A percentile compares a stretch with the other conserved stretches of the same genome.
Evolutionary conservation across 2,888 invertebrate species (phyloP).

Genomic region (Pelosia muscerda): DNA sequence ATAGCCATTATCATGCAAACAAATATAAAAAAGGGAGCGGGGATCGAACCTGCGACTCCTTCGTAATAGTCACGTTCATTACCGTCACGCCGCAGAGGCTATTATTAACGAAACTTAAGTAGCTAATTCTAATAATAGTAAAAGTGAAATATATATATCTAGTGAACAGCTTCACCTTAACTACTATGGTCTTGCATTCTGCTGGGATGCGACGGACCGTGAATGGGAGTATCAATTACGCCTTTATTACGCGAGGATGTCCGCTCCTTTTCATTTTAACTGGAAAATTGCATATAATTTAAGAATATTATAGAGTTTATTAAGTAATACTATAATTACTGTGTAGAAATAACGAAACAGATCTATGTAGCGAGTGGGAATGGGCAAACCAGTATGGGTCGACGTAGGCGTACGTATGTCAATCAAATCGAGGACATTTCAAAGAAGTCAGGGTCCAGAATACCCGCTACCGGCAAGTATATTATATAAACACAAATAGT

Average conservation of each 20-base stretch:
- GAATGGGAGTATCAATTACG: constrained; percentile 34
- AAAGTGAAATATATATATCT: neutral
- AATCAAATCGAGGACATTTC: no score
- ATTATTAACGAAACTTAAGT: neutral
- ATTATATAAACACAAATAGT: no score
- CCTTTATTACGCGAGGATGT: constrained; percentile 40
- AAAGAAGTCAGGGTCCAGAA: no score
- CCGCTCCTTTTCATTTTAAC: constrained; percentile 44
- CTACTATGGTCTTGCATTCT: constrained; percentile 32
- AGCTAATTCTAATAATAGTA: no score
- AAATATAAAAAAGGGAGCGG: no score
- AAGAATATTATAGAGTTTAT: neutral
- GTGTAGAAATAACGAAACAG: neutral
- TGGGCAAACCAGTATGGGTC: neutral
- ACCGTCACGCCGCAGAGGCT: no score
- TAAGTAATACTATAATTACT: neutral
- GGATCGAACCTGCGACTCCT: no score
- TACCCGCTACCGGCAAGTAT: no score
- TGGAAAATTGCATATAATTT: constrained; percentile 11
- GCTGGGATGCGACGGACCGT: constrained; percentile 40
- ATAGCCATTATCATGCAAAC: no score
- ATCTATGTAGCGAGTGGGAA: neutral
- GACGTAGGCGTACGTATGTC: neutral
- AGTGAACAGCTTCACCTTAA: neutral
- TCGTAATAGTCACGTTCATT: no score